Conservation (phyloP, 2,113 vertebrate species). For the Hippocampus comes region DNA sequence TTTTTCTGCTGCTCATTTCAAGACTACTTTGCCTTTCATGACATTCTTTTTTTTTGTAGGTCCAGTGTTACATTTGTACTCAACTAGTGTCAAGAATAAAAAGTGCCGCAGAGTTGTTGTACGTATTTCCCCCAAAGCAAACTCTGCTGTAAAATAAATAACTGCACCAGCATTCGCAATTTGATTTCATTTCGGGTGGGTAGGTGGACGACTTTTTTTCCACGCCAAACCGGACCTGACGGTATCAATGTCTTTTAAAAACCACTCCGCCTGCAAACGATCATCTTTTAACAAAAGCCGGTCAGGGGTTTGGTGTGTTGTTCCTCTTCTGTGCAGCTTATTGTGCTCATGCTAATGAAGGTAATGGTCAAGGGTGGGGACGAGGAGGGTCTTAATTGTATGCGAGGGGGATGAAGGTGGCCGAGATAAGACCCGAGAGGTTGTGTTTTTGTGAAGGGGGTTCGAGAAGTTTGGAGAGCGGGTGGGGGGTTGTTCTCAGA, state of each 20-base stretch:
- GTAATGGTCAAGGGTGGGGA: slow-evolving; percentile 32
- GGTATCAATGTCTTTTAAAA: not conserved
- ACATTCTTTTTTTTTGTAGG: slow-evolving; percentile 18
- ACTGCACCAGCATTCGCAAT: slow-evolving; percentile 11
- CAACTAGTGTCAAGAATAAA: not conserved
- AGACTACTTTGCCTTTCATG: slow-evolving; percentile 46
- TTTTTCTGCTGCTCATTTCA: slow-evolving; percentile 28
- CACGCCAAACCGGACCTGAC: not conserved
- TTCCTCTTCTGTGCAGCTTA: slow-evolving; percentile 10
- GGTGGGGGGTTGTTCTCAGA: not conserved
- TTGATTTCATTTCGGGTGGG: not conserved
- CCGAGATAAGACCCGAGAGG: slow-evolving; percentile 58
- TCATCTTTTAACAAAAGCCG: not conserved
- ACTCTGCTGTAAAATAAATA: slow-evolving; percentile 47
- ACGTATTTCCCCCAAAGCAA: slow-evolving; percentile 44
- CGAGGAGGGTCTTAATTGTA: slow-evolving; percentile 59
- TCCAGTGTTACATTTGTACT: slow-evolving; percentile 6
- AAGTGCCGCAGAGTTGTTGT: slow-evolving; percentile 14
- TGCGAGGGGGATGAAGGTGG: slow-evolving; percentile 53
- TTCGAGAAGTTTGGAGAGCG: not conserved
- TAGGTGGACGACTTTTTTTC: not conserved
- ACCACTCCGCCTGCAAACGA: not conserved
- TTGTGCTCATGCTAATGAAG: slow-evolving; percentile 64
- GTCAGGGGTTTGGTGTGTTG: not conserved
- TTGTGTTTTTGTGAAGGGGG: slow-evolving; percentile 35